phyloP scores from a whole-genome alignment of 1,140 invertebrate species.

The Zelostemma sp. region DNA sequence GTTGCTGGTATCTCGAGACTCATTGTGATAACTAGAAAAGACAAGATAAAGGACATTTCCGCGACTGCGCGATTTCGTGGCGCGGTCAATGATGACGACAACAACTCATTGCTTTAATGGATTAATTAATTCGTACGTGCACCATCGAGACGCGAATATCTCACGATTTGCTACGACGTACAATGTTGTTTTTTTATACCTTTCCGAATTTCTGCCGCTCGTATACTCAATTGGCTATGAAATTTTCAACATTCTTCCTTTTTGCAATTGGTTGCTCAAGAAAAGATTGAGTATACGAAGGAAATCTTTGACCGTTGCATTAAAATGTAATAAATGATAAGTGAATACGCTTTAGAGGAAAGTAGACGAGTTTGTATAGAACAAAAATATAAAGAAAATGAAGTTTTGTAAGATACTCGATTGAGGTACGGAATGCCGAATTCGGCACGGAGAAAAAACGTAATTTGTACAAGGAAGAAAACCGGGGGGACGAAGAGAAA shows the following conservation, averaged over 20 bases:
- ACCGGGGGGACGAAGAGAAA: background rate
- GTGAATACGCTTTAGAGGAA: constrained; percentile 17
- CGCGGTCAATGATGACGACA: constrained; percentile 1
- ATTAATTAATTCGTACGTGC: constrained; percentile 25
- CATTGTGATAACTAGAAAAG: constrained; percentile 39
- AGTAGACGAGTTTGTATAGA: constrained; percentile 17
- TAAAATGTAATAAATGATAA: constrained; percentile 15
- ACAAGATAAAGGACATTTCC: constrained; percentile 11
- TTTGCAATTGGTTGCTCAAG: background rate
- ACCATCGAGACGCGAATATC: constrained; percentile 8
- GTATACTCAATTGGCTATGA: constrained; percentile 4
- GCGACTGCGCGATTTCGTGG: constrained; percentile 5
- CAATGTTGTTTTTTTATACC: constrained; percentile 7
- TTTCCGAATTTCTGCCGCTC: background rate
- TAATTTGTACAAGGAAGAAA: constrained; percentile 9
- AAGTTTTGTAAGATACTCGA: constrained; percentile 15
- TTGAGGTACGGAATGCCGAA: background rate
- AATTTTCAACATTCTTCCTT: background rate
- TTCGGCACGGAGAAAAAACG: constrained; percentile 13
- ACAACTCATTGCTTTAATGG: constrained; percentile 14
- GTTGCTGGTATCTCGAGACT: constrained; percentile 40
- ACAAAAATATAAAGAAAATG: constrained; percentile 6
- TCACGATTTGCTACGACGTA: constrained; percentile 14
- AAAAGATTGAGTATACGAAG: background rate
- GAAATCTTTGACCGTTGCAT: constrained; percentile 8